Conservation (phyloP, 2,797 vertebrate genomes). For the Telmatherina bonti region DNA sequence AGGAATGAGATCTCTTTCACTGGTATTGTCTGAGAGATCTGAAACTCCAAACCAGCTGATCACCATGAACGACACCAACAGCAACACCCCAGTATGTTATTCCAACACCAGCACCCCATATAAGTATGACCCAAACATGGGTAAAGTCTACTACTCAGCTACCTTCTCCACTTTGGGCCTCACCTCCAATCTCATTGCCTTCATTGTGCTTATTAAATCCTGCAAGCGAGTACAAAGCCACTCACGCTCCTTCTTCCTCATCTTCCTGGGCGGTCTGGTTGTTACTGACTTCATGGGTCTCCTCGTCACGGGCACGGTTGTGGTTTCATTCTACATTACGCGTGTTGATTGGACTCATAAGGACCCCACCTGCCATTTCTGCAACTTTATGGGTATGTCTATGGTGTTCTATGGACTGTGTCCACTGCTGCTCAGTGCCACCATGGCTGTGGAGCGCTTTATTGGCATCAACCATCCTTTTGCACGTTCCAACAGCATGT, state of each 20-base stretch:
- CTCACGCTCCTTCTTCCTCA: constrained; percentile 90
- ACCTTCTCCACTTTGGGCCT: constrained; percentile 87
- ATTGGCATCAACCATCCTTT: constrained; percentile 93
- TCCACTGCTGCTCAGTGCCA: constrained; percentile 89
- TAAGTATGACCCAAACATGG: constrained; percentile 41
- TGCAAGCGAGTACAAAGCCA: constrained; percentile 77
- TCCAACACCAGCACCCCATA: constrained; percentile 74
- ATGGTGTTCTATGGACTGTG: constrained; percentile 97
- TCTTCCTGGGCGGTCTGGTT: constrained; percentile 92
- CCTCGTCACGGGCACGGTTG: constrained; percentile 88
- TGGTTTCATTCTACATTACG: constrained; percentile 86
- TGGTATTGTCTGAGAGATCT: constrained; percentile 17
- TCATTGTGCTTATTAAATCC: constrained; percentile 87
- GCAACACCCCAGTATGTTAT: constrained; percentile 75
- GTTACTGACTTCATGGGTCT: constrained; percentile 94
- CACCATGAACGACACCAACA: constrained; percentile 69
- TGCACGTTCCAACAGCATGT: constrained; percentile 78
- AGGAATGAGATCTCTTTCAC: constrained; percentile 17
- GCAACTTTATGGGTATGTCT: constrained; percentile 92
- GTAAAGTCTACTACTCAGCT: constrained; percentile 85
- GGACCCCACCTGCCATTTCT: constrained; percentile 90
- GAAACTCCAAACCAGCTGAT: constrained; percentile 15
- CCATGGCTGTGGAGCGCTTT: constrained; percentile 93
- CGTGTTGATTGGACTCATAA: constrained; percentile 84
- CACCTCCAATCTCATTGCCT: constrained; percentile 91